phyloP scores from a whole-genome alignment of 23 tunicate species.

The Ascidia mentula region DNA sequence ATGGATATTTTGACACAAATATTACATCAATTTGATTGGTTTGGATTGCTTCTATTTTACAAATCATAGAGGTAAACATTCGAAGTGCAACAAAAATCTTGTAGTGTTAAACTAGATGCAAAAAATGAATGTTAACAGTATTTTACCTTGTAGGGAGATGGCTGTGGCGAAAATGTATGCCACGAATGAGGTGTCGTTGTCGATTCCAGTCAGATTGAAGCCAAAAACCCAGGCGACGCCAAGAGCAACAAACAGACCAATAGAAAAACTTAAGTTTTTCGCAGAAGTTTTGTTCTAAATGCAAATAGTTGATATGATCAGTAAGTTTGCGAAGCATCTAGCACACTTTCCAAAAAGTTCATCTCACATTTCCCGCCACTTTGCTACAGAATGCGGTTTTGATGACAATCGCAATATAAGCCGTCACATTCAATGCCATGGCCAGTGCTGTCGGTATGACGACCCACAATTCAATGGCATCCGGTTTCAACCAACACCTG shows the following conservation, averaged over 20 bases:
- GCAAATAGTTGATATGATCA: not conserved
- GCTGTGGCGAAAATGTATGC: not conserved
- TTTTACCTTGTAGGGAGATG: not conserved
- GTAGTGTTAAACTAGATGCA: too few species aligned
- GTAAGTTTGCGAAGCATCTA: not conserved
- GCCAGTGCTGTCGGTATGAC: not conserved
- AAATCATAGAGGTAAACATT: too few species aligned
- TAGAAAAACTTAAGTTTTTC: not conserved
- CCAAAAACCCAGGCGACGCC: conserved; percentile 2
- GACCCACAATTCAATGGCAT: not conserved
- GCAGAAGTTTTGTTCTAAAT: not conserved
- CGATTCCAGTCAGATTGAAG: not conserved
- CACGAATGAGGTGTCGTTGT: not conserved
- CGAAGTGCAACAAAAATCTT: too few species aligned
- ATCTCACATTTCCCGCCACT: not conserved
- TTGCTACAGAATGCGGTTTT: not conserved
- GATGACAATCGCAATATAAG: not conserved
- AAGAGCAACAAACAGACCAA: not conserved
- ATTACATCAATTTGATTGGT: too few species aligned
- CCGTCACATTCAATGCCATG: not conserved
- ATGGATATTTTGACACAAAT: too few species aligned
- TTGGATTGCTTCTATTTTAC: too few species aligned
- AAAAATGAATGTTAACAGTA: not conserved
- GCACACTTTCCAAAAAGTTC: not conserved
- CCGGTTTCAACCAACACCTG: not conserved